These are phyloP conservation scores for Catostylus mosaicus DNA, from an alignment of 30 jellyfish, hydroid and myxozoan genomes.

Conservation along the genomic window DNA sequence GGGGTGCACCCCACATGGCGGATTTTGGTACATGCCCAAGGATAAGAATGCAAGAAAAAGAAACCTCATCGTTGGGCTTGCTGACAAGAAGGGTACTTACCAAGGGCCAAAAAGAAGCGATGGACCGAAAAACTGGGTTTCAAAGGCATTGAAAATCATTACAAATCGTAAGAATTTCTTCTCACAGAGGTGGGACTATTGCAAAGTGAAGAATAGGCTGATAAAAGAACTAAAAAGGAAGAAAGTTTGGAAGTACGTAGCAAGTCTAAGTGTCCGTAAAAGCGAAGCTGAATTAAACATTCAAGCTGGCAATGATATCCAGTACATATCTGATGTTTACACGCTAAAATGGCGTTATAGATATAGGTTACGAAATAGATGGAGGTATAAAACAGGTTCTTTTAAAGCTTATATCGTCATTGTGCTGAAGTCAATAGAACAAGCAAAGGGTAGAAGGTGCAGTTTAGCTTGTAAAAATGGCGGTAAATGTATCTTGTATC, in stretches of 20 bases:
- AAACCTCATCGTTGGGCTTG: slow-evolving; percentile 12
- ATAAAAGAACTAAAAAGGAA: slow-evolving; percentile 2
- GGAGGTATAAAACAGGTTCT: background rate
- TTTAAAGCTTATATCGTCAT: background rate
- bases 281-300: background rate
- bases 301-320: background rate
- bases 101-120: no score
- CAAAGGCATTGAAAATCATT: slow-evolving; percentile 5
- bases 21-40: slow-evolving; percentile 40
- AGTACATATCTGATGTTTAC: background rate
- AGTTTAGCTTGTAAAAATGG: slow-evolving; percentile 4
- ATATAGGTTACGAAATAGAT: background rate
- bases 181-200: slow-evolving; percentile 1
- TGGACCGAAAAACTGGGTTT: background rate
- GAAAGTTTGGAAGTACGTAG: slow-evolving; percentile 11
- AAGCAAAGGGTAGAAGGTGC: slow-evolving; percentile 20
- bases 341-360: no score
- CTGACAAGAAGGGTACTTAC: slow-evolving; percentile 52
- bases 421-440: slow-evolving; percentile 6
- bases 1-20: slow-evolving; percentile 11
- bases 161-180: background rate
- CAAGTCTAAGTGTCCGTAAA: slow-evolving; percentile 9
- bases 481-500: slow-evolving; percentile 23
- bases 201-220: slow-evolving; percentile 2
- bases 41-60: slow-evolving; percentile 24